A percentile compares a stretch with the other conserved stretches of the same genome.
Conservation (phyloP, 2,888 invertebrate genomes). For the Luffia ferchaultella region DNA sequence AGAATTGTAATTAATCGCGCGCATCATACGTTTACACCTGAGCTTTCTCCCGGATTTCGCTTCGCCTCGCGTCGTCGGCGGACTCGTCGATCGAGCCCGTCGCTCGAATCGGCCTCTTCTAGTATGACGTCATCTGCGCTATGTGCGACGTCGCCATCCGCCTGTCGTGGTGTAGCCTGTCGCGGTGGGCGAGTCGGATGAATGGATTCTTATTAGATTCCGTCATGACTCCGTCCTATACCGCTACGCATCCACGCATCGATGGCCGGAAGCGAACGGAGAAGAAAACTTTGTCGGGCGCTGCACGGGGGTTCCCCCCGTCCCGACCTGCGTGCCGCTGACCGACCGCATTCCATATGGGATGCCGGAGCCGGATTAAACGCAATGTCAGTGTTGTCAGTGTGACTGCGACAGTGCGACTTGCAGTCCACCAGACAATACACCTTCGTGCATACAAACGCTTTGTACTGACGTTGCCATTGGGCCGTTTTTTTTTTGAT, state of each 20-base stretch:
- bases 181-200: slow-evolving; percentile 10
- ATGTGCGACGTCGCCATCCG: slow-evolving; percentile 9
- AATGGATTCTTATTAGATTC: slow-evolving; percentile 44
- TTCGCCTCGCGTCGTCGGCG: neutral
- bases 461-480: too few relatives aligned
- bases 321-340: slow-evolving; percentile 20
- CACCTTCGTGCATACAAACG: too few relatives aligned
- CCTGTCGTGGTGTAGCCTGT: neutral
- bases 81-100: neutral
- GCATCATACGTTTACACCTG: slow-evolving; percentile 10
- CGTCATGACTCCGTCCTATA: neutral
- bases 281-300: slow-evolving; percentile 44
- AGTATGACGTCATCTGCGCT: slow-evolving; percentile 30
- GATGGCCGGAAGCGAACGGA: slow-evolving; percentile 47
- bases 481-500: too few relatives aligned
- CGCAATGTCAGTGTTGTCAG: slow-evolving; percentile 61
- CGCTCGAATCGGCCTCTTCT: slow-evolving; percentile 2
- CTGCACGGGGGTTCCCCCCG: slow-evolving; percentile 20
- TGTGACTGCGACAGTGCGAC: too few relatives aligned
- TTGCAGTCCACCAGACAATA: too few relatives aligned
- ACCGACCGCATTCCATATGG: slow-evolving; percentile 62
- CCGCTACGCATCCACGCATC: neutral
- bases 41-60: neutral
- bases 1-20: slow-evolving; percentile 20
- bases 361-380: slow-evolving; percentile 52